Evolutionary conservation across 2,113 vertebrate species (phyloP), one percentile per base, ranked within the genome.

Genomic region (Myxocyprinus asiaticus): DNA sequence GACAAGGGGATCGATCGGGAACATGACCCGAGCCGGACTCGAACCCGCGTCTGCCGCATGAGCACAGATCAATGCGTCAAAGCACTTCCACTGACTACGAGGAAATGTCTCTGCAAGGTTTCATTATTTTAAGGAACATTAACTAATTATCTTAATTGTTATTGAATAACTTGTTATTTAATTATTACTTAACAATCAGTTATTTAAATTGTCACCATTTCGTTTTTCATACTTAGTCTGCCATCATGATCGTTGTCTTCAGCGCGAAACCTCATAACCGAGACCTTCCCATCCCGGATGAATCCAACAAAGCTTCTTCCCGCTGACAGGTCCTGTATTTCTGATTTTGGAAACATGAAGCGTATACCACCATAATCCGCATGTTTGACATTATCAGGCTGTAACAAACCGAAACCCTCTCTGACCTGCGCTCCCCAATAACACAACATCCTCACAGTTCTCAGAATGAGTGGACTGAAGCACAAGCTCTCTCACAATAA

Each of bases 381-480:
- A 22, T 65, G 22, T 55, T 56, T 72, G 8, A 84, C 77, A 2
- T n/a, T 11, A 1, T 80, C 77, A 33, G 33, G 7, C 7, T 67
- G 33, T 9, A 47, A 7, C 51, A 84, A 42, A 5, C 12, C 80
- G 7, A 79, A 77, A 0, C 68, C 71, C 7, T 73, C 67, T 63
- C 4, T 42, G 5, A 79, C 62, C 12, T 59, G 17, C 43, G 81
- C 80, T 67, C 80, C 80, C 77, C 83, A 84, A 51, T 22, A 82
- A 44, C 67, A 80, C 66, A 84, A 33, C 82, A 84, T 84, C 42
- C 3, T 48, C 22, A 33, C 22, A 33, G 22, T 33, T n/a, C n/a
- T n/a, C n/a, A n/a, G 22, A 33, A 33, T 1, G 22, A 33, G 3
- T 33, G 22, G 22, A 33, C 22, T 33, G 22, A 33, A 33, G 22